Percentiles rank a stretch among this genome's conserved stretches.
Evolutionary conservation across 2,888 invertebrate species (phyloP).

Genomic region (Drosophila vallismaia): DNA sequence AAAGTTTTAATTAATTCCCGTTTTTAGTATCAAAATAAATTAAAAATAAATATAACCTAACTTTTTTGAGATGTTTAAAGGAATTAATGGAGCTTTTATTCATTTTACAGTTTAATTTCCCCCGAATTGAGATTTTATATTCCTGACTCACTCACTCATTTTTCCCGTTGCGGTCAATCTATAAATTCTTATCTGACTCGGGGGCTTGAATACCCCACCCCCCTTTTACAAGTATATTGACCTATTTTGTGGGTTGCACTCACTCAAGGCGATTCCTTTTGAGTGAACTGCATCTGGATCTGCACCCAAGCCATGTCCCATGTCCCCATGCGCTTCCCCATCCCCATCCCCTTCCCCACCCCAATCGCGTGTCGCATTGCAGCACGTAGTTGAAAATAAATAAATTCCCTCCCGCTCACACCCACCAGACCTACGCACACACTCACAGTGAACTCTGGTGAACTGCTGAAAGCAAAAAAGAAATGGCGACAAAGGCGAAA

Average conservation of each 20-base stretch:
- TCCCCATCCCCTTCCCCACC: no score
- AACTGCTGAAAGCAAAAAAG: conserved; percentile 64
- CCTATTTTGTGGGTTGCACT: conserved; percentile 40
- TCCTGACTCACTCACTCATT: conserved; percentile 33
- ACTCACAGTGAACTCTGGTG: conserved; percentile 64
- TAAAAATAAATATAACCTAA: no score
- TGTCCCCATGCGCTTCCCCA: neutral
- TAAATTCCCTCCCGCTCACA: conserved; percentile 14
- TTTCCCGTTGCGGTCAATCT: conserved; percentile 17
- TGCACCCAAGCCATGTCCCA: conserved; percentile 3
- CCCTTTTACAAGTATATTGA: conserved; percentile 38
- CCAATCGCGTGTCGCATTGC: conserved; percentile 47
- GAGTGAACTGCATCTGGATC: conserved; percentile 2
- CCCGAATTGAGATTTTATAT: neutral
- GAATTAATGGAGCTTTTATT: no score
- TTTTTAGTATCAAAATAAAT: no score
- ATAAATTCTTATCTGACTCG: conserved; percentile 29
- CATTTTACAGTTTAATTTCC: no score
- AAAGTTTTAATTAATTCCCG: no score
- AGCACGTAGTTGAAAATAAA: conserved; percentile 47
- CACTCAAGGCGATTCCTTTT: conserved; percentile 1
- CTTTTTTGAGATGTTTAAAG: no score
- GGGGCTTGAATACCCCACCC: conserved; percentile 3
- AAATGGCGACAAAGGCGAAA: conserved; percentile 69
- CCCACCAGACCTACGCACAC: conserved; percentile 12